Conservation (phyloP, 2,797 vertebrate genomes). For the Martes flavigula region DNA sequence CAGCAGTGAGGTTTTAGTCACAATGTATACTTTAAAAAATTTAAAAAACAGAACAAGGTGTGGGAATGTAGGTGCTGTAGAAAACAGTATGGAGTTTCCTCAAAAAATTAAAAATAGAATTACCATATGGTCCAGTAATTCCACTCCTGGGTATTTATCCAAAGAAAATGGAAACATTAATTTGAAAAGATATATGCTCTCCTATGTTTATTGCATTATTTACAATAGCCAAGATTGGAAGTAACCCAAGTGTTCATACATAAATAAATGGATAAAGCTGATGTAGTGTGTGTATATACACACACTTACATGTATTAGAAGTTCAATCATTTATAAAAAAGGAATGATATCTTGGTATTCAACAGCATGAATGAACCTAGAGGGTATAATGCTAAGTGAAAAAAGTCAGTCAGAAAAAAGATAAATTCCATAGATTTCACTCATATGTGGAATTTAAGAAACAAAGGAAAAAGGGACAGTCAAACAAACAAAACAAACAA, state of each 20-base stretch:
- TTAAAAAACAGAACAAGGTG: neutral
- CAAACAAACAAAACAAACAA: neutral
- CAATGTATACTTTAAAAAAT: neutral
- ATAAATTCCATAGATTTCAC: neutral
- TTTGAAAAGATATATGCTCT: neutral
- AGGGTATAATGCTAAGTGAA: neutral
- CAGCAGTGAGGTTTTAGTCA: neutral
- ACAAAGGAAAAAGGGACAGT: neutral
- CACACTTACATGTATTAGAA: neutral
- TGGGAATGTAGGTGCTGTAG: neutral
- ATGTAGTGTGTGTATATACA: neutral
- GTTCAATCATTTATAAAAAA: neutral
- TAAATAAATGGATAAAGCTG: neutral
- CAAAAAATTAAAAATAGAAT: neutral
- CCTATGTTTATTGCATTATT: neutral
- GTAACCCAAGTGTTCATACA: neutral
- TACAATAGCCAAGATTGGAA: neutral
- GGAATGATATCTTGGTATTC: neutral
- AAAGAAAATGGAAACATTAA: neutral
- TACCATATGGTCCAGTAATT: neutral
- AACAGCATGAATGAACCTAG: neutral
- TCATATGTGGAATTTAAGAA: neutral
- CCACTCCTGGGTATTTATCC: neutral
- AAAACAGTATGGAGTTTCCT: neutral
- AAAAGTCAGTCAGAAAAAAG: neutral